Evolutionary conservation across 2,888 invertebrate genomes (phyloP), one percentile per base, ranked within the genome.

Genomic region (Corythucha ciliata): DNA sequence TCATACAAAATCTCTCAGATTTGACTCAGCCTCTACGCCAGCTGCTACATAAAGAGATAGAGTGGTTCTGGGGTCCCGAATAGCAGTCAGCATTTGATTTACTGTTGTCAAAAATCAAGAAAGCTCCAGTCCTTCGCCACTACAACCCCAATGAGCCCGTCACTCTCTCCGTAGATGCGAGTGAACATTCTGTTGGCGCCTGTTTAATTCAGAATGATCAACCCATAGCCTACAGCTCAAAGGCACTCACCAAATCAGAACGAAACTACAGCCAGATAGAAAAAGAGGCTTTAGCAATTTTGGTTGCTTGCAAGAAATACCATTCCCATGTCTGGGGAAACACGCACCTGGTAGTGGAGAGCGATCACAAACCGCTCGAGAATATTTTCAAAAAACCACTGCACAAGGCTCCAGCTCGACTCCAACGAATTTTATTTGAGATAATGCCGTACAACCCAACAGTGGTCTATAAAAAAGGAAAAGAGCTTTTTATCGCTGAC

Each of bases 171-270:
- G 61, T 61, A 7, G 65, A 65, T 58, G 61, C 62, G 5, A 61
- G 60, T 14, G 48, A 55, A 32, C 42, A 53, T 41, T 63, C 59
- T 8, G 45, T 64, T n/a, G 67, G 65, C 12, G 61, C 64, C 18
- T 63, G 61, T 12, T 47, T 66, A 6, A 37, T 66, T 4, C 66
- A 67, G 58, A 42, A 67, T 32, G 58, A 59, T 18, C 57, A 63
- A 47, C 65, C 65, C 4, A 57, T 65, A 21, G 63, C 62, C 8
- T 68, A 65, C 57, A 66, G 64, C 8, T 64, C 65, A 33, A 61
- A 58, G 54, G 53, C 64, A 1, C 46, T 65, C 20, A 61, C 62
- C 3, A 39, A 56, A 18, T 58, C 58, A 4, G 61, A 65, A 56
- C 21, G 40, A 18, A 57, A 48, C 6, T 64, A 62, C 56, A 59